Conservation (phyloP, 2,797 vertebrate species). For the Tragelaphus oryx region DNA sequence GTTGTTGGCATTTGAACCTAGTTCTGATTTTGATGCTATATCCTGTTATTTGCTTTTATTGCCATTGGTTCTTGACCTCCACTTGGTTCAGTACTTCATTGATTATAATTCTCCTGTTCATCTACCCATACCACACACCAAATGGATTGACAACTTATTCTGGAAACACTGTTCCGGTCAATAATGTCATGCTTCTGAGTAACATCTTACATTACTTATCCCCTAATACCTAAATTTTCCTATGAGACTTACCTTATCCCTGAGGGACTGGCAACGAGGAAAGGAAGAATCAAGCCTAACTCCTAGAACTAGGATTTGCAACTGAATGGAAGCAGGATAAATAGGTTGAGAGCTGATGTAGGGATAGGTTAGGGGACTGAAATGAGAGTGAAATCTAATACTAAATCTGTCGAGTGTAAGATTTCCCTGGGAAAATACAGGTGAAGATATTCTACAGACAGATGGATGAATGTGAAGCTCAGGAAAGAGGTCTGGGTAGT, state of each 20-base stretch:
- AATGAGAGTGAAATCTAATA: background rate
- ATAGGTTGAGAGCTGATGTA: background rate
- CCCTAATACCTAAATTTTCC: background rate
- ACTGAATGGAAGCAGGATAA: background rate
- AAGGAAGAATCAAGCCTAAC: background rate
- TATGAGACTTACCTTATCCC: background rate
- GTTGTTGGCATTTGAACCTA: background rate
- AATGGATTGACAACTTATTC: background rate
- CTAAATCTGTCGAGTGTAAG: background rate
- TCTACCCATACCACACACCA: background rate
- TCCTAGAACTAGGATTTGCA: background rate
- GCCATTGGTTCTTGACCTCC: background rate
- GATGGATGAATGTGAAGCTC: background rate
- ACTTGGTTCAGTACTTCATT: background rate
- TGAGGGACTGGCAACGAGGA: background rate
- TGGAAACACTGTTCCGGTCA: background rate
- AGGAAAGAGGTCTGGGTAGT: background rate
- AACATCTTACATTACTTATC: conserved; percentile 28
- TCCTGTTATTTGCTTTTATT: background rate
- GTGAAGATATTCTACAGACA: background rate
- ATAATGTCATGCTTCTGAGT: background rate
- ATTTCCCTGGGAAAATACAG: background rate
- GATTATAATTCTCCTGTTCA: background rate
- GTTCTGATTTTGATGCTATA: background rate
- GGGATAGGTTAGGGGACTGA: background rate